Conservation (phyloP, 2,113 vertebrate genomes). For the Glareola pratincola region DNA sequence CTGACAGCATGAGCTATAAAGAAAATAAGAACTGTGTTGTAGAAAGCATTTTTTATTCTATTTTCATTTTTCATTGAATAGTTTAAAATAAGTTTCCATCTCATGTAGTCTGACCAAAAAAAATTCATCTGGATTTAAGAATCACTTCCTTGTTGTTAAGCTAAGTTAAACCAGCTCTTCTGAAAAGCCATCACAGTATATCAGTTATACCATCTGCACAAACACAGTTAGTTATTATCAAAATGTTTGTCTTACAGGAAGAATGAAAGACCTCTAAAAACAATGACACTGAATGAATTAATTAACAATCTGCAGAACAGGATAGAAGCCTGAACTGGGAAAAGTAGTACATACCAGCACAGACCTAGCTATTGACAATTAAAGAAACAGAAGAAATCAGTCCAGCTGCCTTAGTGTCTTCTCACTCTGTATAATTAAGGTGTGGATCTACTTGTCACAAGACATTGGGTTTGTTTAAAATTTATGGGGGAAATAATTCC, state of each 20-base stretch:
- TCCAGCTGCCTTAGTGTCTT: not conserved
- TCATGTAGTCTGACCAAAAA: not conserved
- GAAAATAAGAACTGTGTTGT: constrained; percentile 16
- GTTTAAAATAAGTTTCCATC: not conserved
- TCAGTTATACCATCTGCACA: not conserved
- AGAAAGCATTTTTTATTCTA: constrained; percentile 6
- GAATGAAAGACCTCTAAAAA: not conserved
- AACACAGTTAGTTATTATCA: not conserved
- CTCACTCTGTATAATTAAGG: not conserved
- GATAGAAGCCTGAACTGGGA: not conserved
- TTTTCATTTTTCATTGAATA: constrained; percentile 22
- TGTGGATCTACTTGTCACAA: not conserved
- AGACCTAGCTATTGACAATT: not conserved
- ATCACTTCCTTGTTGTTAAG: not conserved
- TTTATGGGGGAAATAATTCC: not conserved
- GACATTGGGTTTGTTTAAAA: not conserved
- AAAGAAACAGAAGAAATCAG: not conserved
- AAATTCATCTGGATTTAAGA: not conserved
- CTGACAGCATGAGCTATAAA: constrained; percentile 7
- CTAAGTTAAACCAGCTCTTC: not conserved
- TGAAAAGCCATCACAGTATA: not conserved
- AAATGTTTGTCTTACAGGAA: not conserved
- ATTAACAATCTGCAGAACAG: not conserved
- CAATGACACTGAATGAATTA: not conserved
- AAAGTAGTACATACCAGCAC: not conserved